These are phyloP conservation scores for Cecropterus lyciades DNA, from an alignment of 1,140 invertebrate species.

Conservation along the genomic window DNA sequence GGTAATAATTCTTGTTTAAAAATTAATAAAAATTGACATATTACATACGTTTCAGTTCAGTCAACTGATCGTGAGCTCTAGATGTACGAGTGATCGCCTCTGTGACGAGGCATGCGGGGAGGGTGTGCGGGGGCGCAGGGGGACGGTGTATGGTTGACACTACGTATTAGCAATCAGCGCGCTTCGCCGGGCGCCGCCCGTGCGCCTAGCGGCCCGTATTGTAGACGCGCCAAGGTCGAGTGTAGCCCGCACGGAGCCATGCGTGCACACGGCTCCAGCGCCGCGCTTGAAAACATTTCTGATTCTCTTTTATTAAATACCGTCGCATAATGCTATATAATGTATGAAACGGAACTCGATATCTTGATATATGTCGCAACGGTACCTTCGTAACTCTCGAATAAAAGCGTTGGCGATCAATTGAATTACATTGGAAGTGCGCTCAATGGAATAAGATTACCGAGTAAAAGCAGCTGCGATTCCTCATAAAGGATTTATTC, in stretches of 20 bases:
- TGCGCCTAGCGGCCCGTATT: not conserved
- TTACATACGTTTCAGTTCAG: too few species aligned
- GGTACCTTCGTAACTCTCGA: not conserved
- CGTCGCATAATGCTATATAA: not conserved
- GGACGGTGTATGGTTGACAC: conserved; percentile 5
- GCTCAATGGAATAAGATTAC: conserved; percentile 13
- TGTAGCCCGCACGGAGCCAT: not conserved
- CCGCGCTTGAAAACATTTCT: conserved; percentile 13
- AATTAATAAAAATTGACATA: too few species aligned
- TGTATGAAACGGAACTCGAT: not conserved
- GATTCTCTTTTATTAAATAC: conserved; percentile 20
- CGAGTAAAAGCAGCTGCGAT: conserved; percentile 8
- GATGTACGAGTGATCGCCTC: conserved; percentile 1
- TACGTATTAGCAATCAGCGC: conserved; percentile 25
- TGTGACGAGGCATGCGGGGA: not conserved
- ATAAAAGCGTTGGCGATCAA: not conserved
- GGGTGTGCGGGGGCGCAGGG: too few species aligned
- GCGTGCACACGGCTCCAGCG: not conserved
- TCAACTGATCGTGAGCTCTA: not conserved
- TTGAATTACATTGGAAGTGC: conserved; percentile 6
- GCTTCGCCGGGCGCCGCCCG: not conserved
- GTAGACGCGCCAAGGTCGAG: not conserved
- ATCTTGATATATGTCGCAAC: not conserved
- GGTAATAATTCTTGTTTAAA: too few species aligned
- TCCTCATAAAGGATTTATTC: conserved; percentile 16